Evolutionary conservation across 2,888 invertebrate species (phyloP), one percentile per base, ranked within the genome.

Genomic region (Perithous albicinctus): DNA sequence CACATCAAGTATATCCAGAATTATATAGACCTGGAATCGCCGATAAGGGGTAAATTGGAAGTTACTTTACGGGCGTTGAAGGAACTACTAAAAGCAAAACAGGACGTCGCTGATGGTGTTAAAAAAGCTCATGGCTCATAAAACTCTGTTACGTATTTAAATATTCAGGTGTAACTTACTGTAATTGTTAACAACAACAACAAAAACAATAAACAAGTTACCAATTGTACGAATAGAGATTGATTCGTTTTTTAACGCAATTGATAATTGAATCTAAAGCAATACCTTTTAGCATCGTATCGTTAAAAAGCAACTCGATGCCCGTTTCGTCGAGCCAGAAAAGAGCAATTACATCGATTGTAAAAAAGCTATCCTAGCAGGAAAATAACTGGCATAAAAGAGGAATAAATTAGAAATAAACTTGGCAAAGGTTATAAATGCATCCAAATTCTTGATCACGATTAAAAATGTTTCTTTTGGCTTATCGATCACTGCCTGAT

Each of bases 11-110:
- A 95, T 84, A 92, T 97, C 66, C 94, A 95, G 85, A 93, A 94
- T 78, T 97, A 95, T 89, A 94, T 96, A 12, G 91, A 93, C 12
- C 93, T 94, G 35, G 95, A 95, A 87, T 95, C 96, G 0, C 90
- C 94, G 0, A 96, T 95, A 92, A 96, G 95, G 91, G 95, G 95
- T 3, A 95, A 95, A 78, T 94, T 97, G 54, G 95, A 96, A 86
- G 90, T 96, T 59, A 95, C 96, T 0, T 89, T 97, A n/a, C 96
- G 96, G 90, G 95, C 96, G 4, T 95, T 95, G 86, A 94, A 95
- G 86, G 96, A 97, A 89, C 88, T 95, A n/a, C 94, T 94, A 85
- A 94, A 94, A 48, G 94, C 95, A 84, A 93, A 94, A 77, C 91
- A 94, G 43, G 94, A 95, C 75, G 90, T 96, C 0, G 94, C 94